These are phyloP conservation scores for Sus cebifrons DNA, from an alignment of 2,797 vertebrate genomes.

Conservation along the genomic window DNA sequence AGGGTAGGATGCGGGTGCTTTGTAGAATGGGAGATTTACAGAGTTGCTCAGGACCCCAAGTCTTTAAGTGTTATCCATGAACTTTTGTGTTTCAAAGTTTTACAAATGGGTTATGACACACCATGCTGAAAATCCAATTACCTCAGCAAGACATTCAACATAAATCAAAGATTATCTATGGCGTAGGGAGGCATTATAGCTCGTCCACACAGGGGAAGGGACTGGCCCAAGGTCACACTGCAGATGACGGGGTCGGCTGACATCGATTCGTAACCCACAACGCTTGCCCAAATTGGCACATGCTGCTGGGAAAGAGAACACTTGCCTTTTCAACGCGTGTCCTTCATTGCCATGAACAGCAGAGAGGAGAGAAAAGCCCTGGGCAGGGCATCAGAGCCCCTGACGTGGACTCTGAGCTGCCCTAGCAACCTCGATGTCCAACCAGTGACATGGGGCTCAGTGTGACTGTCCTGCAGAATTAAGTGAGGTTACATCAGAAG, in stretches of 20 bases:
- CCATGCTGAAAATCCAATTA: slow-evolving; percentile 85
- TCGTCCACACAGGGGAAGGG: slow-evolving; percentile 26
- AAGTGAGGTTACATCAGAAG: slow-evolving; percentile 46
- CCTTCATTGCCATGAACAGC: not conserved
- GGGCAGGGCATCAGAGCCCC: too few relatives aligned
- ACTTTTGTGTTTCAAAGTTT: slow-evolving; percentile 83
- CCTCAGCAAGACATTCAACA: slow-evolving; percentile 74
- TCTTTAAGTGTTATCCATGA: slow-evolving; percentile 75
- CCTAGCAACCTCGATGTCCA: not conserved
- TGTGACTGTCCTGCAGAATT: not conserved
- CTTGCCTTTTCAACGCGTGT: not conserved
- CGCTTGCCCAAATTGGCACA: not conserved
- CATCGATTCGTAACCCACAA: not conserved
- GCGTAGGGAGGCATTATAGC: not conserved
- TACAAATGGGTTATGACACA: slow-evolving; percentile 79
- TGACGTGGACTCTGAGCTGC: not conserved
- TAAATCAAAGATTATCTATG: slow-evolving; percentile 84
- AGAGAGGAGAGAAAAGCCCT: not conserved
- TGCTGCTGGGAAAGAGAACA: not conserved
- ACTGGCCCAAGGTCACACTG: slow-evolving; percentile 80
- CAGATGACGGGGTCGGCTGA: rapidly evolving
- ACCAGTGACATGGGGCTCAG: not conserved
- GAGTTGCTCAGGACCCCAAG: slow-evolving; percentile 67
- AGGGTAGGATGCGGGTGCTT: not conserved
- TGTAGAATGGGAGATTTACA: slow-evolving; percentile 74